Conservation (phyloP, 2,888 invertebrate species). For the Flexamia atlantica region DNA sequence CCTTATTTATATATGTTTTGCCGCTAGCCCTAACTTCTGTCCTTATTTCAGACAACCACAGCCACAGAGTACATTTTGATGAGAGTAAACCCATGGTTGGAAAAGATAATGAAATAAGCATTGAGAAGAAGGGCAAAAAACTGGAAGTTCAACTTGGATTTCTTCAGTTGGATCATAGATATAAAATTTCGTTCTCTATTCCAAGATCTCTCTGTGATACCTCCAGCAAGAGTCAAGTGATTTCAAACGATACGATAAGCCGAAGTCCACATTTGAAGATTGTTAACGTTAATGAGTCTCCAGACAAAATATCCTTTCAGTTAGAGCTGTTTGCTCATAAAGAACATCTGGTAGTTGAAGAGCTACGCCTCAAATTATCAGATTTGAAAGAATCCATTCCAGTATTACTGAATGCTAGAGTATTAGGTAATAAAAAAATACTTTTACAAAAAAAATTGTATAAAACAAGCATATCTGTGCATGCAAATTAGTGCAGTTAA, state of each 20-base stretch:
- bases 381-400: neutral
- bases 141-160: slow-evolving; percentile 58
- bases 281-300: neutral
- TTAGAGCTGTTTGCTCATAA: slow-evolving; percentile 53
- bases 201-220: slow-evolving; percentile 8
- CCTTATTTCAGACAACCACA: slow-evolving; percentile 41
- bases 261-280: neutral
- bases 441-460: too few relatives aligned
- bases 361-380: neutral
- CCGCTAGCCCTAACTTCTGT: too few relatives aligned
- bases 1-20: too few relatives aligned
- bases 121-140: slow-evolving; percentile 34
- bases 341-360: slow-evolving; percentile 52
- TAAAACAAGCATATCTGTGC: too few relatives aligned
- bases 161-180: slow-evolving; percentile 52
- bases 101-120: slow-evolving; percentile 59
- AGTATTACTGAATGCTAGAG: slow-evolving; percentile 46
- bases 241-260: neutral
- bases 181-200: slow-evolving; percentile 41
- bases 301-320: slow-evolving; percentile 42
- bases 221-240: neutral
- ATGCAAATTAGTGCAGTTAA: too few relatives aligned
- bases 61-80: slow-evolving; percentile 53
- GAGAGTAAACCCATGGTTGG: slow-evolving; percentile 30
- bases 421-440: slow-evolving; percentile 57